phyloP scores from a whole-genome alignment of 2,113 vertebrate species.

The Microcebus lehilahytsara region DNA sequence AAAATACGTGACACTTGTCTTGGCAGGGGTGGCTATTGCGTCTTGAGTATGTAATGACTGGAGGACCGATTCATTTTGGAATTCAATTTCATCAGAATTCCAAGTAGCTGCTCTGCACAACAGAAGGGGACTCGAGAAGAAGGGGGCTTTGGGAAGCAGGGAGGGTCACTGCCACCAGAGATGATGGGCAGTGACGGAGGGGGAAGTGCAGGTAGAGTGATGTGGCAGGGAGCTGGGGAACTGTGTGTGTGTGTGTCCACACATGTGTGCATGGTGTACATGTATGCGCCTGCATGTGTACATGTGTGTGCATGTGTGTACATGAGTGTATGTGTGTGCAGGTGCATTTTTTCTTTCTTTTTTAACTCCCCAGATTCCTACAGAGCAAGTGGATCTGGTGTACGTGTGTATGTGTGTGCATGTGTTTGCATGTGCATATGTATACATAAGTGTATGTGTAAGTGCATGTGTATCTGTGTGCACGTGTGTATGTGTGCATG shows the following conservation, averaged over 20 bases:
- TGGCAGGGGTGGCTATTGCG: background rate
- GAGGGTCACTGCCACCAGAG: background rate
- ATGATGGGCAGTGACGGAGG: fast-evolving
- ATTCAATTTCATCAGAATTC: background rate
- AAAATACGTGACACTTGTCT: too few relatives aligned
- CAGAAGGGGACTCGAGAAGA: background rate
- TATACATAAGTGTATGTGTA: fast-evolving
- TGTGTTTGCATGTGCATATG: fast-evolving
- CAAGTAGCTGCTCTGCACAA: background rate
- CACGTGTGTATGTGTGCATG: background rate
- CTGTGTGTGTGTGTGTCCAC: too few relatives aligned
- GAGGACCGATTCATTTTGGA: background rate
- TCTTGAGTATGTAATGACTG: background rate
- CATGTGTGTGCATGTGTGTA: background rate
- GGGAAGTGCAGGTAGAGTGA: background rate
- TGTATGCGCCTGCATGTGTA: background rate
- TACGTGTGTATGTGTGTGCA: background rate
- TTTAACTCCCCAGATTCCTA: too few relatives aligned
- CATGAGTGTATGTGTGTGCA: background rate
- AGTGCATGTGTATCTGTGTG: background rate
- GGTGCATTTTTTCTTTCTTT: too few relatives aligned
- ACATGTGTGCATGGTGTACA: too few relatives aligned
- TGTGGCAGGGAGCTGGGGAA: background rate
- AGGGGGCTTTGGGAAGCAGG: background rate
- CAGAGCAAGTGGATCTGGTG: too few relatives aligned